Evolutionary conservation across 2,888 invertebrate genomes (phyloP).

Genomic region (Acanthosepion esculentum): DNA sequence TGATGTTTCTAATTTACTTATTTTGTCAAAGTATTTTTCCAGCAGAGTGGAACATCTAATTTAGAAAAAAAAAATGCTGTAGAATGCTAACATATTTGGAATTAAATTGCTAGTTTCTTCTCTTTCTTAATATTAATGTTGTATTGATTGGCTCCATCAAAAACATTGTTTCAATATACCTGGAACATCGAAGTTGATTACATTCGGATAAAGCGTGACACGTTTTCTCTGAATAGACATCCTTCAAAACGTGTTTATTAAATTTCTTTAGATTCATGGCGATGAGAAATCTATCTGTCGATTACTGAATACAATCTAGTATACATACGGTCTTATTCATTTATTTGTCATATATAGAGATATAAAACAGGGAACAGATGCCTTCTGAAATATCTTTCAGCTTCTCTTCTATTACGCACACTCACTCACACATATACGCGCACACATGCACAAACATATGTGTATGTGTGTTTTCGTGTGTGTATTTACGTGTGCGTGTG

Average conservation of each 20-base stretch:
- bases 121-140: background rate
- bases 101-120: background rate
- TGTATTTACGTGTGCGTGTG: background rate
- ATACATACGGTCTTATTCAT: background rate
- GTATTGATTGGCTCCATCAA: background rate
- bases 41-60: background rate
- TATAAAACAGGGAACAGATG: too few relatives aligned
- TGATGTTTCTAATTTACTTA: background rate
- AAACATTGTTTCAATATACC: background rate
- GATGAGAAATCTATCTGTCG: background rate
- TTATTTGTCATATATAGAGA: background rate
- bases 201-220: background rate
- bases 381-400: too few relatives aligned
- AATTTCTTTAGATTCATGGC: background rate
- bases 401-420: too few relatives aligned
- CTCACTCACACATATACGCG: too few relatives aligned
- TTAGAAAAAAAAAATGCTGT: background rate
- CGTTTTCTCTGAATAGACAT: background rate
- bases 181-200: background rate
- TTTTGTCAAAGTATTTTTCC: conserved; percentile 33
- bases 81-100: background rate
- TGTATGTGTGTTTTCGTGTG: background rate
- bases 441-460: background rate
- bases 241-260: background rate
- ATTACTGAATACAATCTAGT: background rate